Base-by-base conservation (phyloP, 2,888 invertebrate species). In the Anthrax anthrax region DNA sequence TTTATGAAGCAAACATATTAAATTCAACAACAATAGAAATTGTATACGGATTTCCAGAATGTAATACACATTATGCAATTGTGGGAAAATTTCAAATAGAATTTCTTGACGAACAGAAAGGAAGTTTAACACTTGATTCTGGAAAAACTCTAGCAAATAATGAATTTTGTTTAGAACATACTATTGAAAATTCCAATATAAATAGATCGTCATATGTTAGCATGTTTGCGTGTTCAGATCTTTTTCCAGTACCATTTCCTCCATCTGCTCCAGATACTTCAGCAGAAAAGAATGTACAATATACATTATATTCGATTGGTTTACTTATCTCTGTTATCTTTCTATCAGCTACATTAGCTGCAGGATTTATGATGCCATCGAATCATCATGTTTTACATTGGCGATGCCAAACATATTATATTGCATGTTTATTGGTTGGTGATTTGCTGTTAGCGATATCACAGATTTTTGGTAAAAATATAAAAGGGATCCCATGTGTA, bases 341-440 rank as follows among this genome's bases (percentile, higher is more conserved):
- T 71, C 71, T 89, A 64, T 80, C 81, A 37, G 83, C 85, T 17
- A 89, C 88, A 44, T 69, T 89, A 59, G 81, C 79, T 40, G 82
- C 86, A 13, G 83, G 86, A 17, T 83, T 81, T 59, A 72, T 87
- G 56, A 73, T 87, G 63, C 86, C 87, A 44, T 81, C 84, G 54
- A 83, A 84, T 57, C 83, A 84, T 70, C 88, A 87, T 71, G 84
- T 85, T 52, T 73, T 89, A 57, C 89, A 89, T 69, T 88, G 88
- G 84, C 76, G 85, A 59, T 88, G 88, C 64, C 88, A 89, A 71
- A 86, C 87, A 54, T 81, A 85, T 69, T 86, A 89, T 68, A 85
- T 89, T 55, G 80, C 80, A 51, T 85, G 87, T 61, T 77, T 89
- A 54, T 77, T 88, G 67, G 71, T 86, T 59, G 88, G 85, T 51